Evolutionary conservation across 2,797 vertebrate genomes (phyloP).

Genomic region (Epinephelus awoara): DNA sequence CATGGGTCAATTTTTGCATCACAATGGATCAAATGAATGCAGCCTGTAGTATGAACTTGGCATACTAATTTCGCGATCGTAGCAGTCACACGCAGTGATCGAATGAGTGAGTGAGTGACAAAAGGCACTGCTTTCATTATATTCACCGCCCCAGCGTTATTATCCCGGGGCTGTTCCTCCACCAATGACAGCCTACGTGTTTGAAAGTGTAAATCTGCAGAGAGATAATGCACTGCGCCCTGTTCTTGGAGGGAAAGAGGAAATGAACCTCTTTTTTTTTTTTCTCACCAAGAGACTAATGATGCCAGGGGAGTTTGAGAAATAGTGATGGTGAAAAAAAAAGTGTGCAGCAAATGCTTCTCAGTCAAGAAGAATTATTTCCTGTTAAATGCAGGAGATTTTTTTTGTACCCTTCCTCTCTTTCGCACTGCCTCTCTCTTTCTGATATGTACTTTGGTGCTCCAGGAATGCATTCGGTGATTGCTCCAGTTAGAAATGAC

Average conservation of each 20-base stretch:
- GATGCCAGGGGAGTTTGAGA: slow-evolving; percentile 69
- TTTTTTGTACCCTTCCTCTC: slow-evolving; percentile 28
- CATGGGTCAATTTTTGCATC: slow-evolving; percentile 13
- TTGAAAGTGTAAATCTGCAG: slow-evolving; percentile 72
- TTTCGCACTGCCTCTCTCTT: slow-evolving; percentile 46
- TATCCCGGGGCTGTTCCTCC: slow-evolving; percentile 60
- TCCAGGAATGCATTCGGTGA: slow-evolving; percentile 71
- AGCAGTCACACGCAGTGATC: slow-evolving; percentile 18
- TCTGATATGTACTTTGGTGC: slow-evolving; percentile 64
- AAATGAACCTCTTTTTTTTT: slow-evolving; percentile 64
- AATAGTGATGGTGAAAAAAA: slow-evolving; percentile 69
- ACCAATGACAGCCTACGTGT: slow-evolving; percentile 55
- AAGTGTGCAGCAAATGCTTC: slow-evolving; percentile 58
- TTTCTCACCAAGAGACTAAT: slow-evolving; percentile 69
- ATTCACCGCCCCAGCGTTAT: slow-evolving; percentile 42
- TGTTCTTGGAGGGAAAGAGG: slow-evolving; percentile 54
- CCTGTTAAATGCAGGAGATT: slow-evolving; percentile 58
- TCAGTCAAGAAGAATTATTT: slow-evolving; percentile 74
- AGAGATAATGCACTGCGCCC: slow-evolving; percentile 61
- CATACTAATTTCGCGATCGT: slow-evolving; percentile 13
- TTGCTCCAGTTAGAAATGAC: slow-evolving; percentile 77
- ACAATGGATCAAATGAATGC: slow-evolving; percentile 6
- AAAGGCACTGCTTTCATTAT: slow-evolving; percentile 49
- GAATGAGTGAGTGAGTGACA: slow-evolving; percentile 49
- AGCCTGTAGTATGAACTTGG: background rate